A percentile compares a stretch with the other conserved stretches of the same genome.
phyloP scores from a whole-genome alignment of 2,113 vertebrate genomes.

The Campylomormyrus tamandua region DNA sequence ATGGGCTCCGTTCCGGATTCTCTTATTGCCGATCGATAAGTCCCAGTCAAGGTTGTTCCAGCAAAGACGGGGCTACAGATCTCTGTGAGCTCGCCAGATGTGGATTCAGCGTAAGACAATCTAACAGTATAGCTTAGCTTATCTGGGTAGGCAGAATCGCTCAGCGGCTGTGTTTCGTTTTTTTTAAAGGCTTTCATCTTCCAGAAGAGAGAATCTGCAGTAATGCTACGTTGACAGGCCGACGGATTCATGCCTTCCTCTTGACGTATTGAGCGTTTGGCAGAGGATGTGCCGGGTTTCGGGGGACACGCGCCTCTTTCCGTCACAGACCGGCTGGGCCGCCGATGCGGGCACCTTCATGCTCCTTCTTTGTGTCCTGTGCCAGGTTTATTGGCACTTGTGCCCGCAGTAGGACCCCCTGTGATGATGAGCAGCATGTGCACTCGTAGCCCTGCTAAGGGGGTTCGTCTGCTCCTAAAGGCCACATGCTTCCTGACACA shows the following conservation, averaged over 20 bases:
- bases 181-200: neutral
- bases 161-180: neutral
- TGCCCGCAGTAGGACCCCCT: neutral
- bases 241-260: neutral
- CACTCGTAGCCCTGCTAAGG: neutral
- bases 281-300: neutral
- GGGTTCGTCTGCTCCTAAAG: neutral
- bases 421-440: neutral
- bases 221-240: neutral
- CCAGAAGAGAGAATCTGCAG: neutral
- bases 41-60: slow-evolving; percentile 26
- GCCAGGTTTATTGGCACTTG: neutral
- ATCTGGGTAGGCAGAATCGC: slow-evolving; percentile 16
- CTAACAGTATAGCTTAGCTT: slow-evolving; percentile 27
- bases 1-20: slow-evolving; percentile 26
- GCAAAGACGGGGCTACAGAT: slow-evolving; percentile 6
- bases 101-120: slow-evolving; percentile 40
- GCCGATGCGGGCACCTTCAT: neutral
- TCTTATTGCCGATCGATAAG: slow-evolving; percentile 29
- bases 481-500: neutral
- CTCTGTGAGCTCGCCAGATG: slow-evolving; percentile 7
- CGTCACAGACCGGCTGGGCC: neutral
- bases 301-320: neutral
- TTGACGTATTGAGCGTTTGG: neutral
- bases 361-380: neutral